These are phyloP conservation scores for Troilus luridus DNA, from an alignment of 2,888 invertebrate species.

Conservation along the genomic window DNA sequence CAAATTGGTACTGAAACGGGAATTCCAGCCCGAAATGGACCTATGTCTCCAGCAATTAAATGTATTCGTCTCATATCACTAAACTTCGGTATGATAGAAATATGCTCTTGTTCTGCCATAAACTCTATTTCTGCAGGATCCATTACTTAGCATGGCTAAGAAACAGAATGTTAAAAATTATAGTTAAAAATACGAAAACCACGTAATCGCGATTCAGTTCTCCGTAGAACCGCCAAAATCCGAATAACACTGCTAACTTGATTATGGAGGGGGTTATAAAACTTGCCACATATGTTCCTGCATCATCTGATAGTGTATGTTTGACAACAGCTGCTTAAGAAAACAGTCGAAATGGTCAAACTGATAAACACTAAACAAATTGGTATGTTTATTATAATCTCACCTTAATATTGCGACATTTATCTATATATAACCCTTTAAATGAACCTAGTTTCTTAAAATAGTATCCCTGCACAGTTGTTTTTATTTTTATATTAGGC, in stretches of 20 bases:
- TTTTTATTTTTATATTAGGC: constrained; percentile 32
- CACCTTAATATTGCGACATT: background rate
- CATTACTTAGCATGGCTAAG: constrained; percentile 71
- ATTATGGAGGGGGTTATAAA: constrained; percentile 6
- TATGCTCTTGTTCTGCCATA: constrained; percentile 87
- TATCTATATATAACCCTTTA: background rate
- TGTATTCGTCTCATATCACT: constrained; percentile 79
- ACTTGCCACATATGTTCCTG: constrained; percentile 52
- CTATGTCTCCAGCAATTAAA: constrained; percentile 90
- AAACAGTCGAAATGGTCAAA: constrained; percentile 54
- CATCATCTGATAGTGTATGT: constrained; percentile 51
- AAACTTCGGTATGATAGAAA: constrained; percentile 93
- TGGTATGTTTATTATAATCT: constrained; percentile 32
- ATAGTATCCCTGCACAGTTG: constrained; percentile 7
- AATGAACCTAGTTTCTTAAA: constrained; percentile 43
- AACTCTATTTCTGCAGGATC: constrained; percentile 91
- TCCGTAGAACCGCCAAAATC: background rate
- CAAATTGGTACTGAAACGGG: constrained; percentile 93
- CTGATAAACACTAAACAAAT: background rate
- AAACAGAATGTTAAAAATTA: background rate
- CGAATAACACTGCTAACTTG: constrained; percentile 8
- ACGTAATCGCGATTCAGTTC: background rate
- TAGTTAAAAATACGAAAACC: background rate
- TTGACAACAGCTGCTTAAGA: constrained; percentile 55
- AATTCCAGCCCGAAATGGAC: constrained; percentile 91